These are phyloP conservation scores for Listronotus oregonensis DNA, from an alignment of 1,140 invertebrate genomes.

Conservation along the genomic window DNA sequence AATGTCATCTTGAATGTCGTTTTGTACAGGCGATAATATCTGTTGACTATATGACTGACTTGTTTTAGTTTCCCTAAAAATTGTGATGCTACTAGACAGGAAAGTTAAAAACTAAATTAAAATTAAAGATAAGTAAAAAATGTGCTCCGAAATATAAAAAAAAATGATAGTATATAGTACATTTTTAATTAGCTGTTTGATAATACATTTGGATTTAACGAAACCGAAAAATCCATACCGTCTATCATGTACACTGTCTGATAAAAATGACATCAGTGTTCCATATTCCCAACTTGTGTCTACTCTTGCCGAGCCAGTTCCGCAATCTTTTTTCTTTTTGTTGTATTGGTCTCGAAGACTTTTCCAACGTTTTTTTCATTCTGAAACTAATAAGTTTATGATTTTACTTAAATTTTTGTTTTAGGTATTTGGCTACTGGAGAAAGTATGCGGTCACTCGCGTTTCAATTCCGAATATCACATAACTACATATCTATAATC, in stretches of 20 bases:
- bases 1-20: not conserved
- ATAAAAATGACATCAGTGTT: not conserved
- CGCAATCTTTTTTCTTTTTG: not conserved
- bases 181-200: not conserved
- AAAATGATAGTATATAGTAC: not conserved
- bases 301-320: too few relatives aligned
- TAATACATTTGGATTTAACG: not conserved
- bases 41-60: not conserved
- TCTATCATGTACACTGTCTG: not conserved
- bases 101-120: not conserved
- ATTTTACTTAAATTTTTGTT: too few relatives aligned
- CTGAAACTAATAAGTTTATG: not conserved
- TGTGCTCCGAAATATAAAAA: not conserved
- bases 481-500: too few relatives aligned
- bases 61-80: not conserved
- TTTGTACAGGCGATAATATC: not conserved
- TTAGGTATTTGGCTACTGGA: too few relatives aligned
- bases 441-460: too few relatives aligned
- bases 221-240: not conserved
- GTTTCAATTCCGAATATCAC: too few relatives aligned
- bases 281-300: not conserved
- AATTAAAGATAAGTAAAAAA: not conserved
- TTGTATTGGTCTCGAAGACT: constrained; percentile 7
- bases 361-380: not conserved
- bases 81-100: not conserved